Conservation (phyloP, 1,140 invertebrate species). For the Drosophila ananassae region DNA sequence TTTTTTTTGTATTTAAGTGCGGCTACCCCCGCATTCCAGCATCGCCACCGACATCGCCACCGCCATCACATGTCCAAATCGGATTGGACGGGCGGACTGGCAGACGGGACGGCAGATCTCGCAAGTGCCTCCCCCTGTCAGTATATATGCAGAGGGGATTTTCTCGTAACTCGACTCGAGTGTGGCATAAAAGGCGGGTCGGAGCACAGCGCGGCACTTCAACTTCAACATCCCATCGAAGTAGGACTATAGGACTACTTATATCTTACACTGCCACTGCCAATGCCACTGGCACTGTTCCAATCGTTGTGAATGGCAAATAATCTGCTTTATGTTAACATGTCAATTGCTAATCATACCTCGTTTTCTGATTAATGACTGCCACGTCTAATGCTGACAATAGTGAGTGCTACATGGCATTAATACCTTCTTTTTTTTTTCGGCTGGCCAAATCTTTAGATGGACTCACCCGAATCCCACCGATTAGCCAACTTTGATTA, state of each 20-base stretch:
- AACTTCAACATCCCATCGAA: constrained; percentile 18
- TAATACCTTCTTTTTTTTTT: constrained; percentile 16
- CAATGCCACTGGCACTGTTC: too few species aligned
- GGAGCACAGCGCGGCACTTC: constrained; percentile 4
- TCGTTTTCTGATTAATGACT: constrained; percentile 12
- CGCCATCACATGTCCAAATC: neutral
- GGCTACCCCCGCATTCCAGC: constrained; percentile 26
- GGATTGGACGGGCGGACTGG: constrained; percentile 15
- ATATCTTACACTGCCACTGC: neutral
- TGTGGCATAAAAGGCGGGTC: constrained; percentile 11
- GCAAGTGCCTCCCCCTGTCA: too few species aligned
- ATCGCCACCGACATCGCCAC: too few species aligned
- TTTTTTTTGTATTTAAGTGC: constrained; percentile 32
- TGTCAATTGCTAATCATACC: constrained; percentile 41
- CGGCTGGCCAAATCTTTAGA: neutral
- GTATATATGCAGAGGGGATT: constrained; percentile 28
- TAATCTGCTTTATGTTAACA: constrained; percentile 41
- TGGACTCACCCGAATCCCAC: neutral
- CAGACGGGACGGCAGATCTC: too few species aligned
- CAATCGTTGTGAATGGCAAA: neutral
- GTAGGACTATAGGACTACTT: constrained; percentile 15
- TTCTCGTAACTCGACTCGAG: constrained; percentile 25
- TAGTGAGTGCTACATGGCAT: constrained; percentile 1
- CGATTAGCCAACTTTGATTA: constrained; percentile 6
- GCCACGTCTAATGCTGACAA: constrained; percentile 30